phyloP scores from a whole-genome alignment of 2,888 invertebrate species.

The Himalopsyche kuldschensis region DNA sequence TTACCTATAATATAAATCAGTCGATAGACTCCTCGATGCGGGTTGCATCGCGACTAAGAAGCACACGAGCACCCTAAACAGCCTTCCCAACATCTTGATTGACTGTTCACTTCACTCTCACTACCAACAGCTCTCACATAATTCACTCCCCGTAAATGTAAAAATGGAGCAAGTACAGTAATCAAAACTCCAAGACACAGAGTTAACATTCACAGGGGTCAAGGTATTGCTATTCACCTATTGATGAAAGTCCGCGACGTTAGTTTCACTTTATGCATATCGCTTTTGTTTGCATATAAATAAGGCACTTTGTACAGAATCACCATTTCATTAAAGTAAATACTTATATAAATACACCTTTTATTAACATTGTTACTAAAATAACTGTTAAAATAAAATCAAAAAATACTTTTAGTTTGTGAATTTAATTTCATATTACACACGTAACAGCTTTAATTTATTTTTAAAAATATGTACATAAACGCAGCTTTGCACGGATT shows the following conservation, averaged over 20 bases:
- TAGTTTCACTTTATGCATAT: not conserved
- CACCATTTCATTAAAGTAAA: not conserved
- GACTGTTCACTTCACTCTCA: not conserved
- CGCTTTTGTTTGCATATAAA: not conserved
- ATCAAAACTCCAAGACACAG: not conserved
- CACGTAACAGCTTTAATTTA: too few species aligned
- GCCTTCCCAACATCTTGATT: slow-evolving; percentile 35
- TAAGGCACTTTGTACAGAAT: not conserved
- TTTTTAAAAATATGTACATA: not conserved
- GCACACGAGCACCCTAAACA: slow-evolving; percentile 35
- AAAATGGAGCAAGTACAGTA: not conserved
- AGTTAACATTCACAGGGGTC: not conserved
- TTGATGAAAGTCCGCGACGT: slow-evolving; percentile 20
- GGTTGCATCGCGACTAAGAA: slow-evolving; percentile 38
- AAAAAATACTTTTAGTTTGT: not conserved
- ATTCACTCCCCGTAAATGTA: not conserved
- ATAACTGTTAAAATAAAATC: not conserved
- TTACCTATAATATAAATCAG: slow-evolving; percentile 36
- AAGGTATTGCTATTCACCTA: slow-evolving; percentile 3
- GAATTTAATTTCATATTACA: not conserved
- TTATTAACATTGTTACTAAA: not conserved
- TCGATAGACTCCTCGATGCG: slow-evolving; percentile 36
- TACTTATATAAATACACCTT: not conserved
- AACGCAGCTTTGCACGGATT: not conserved
- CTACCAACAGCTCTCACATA: not conserved